Evolutionary conservation across 2,888 invertebrate species (phyloP), one percentile per base, ranked within the genome.

Genomic region (Hetaerina titia): DNA sequence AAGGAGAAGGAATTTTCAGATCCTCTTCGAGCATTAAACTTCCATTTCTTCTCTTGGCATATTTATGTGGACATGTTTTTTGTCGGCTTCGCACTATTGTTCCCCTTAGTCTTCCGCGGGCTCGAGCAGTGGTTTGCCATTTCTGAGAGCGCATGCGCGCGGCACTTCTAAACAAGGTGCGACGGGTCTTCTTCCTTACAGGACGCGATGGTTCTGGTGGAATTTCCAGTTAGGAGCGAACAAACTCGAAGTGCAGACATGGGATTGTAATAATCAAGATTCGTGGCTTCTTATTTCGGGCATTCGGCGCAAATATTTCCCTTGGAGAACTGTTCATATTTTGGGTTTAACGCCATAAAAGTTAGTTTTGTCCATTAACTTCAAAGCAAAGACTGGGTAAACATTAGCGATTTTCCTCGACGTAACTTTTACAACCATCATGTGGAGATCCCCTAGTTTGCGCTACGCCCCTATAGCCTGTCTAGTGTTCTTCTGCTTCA

Each of bases 111-210:
- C 81, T 31, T 69, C 69, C 22, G 19, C 69, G 22, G 69, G 0
- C 69, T 22, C 69, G 69, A n/a, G 69, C 9, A 9, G 74, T 31
- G 81, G 81, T 81, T 45, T 69, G 56, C 92, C 13, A 64, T 64
- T 64, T 64, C 63, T 45, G 19, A 74, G 56, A 74, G 92, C 92
- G 92, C 92, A 92, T 92, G 92, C 92, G 92, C 92, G 92, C n/a
- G 25, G 9, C 56, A 56, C 92, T 92, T 92, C 92, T 92, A 92
- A 92, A 92, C 69, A 92, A 92, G 92, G 92, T 15, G 45, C 60
- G 90, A 69, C 56, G 56, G n/a, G 92, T 56, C 74, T 92, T 92
- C 69, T 81, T 81, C 81, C 31, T 81, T 81, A 11, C 25, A 31
- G 81, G 81, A 81, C 74, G 9, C 69, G 92, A 56, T 92, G 92